Evolutionary conservation across 2,888 invertebrate species (phyloP).

Genomic region (Pollenia labialis): DNA sequence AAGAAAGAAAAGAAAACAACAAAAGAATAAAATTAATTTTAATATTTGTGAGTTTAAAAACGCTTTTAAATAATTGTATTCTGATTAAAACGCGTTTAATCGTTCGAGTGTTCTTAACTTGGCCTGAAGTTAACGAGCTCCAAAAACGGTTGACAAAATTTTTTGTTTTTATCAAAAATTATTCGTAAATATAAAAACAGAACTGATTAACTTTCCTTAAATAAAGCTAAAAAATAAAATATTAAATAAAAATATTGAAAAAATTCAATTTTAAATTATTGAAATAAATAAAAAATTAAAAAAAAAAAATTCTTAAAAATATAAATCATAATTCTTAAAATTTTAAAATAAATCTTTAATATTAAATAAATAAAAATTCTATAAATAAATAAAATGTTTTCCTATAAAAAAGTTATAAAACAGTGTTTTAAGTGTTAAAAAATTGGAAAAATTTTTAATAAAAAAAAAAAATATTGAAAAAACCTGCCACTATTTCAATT

Average conservation of each 20-base stretch:
- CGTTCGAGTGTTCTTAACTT: constrained; percentile 80
- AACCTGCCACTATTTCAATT: no score
- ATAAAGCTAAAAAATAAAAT: constrained; percentile 7
- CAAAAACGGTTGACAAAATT: constrained; percentile 43
- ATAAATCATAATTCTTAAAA: no score
- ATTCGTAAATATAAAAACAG: constrained; percentile 16
- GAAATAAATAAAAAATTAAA: background rate
- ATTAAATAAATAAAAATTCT: no score
- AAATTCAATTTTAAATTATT: background rate
- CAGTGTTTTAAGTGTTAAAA: no score
- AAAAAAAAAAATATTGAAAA: no score
- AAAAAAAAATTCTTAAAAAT: background rate
- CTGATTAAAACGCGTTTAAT: constrained; percentile 81
- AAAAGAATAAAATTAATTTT: constrained; percentile 32
- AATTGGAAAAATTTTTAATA: no score
- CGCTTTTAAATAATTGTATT: constrained; percentile 82
- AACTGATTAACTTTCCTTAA: background rate
- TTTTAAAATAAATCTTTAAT: no score
- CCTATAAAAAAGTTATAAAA: no score
- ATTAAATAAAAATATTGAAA: constrained; percentile 22
- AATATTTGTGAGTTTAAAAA: constrained; percentile 68
- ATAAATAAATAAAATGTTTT: no score
- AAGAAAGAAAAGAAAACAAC: constrained; percentile 47
- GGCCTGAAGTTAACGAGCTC: constrained; percentile 73
- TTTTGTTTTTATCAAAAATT: constrained; percentile 20